Conservation (phyloP, 2,113 vertebrate species). For the Otis tarda region DNA sequence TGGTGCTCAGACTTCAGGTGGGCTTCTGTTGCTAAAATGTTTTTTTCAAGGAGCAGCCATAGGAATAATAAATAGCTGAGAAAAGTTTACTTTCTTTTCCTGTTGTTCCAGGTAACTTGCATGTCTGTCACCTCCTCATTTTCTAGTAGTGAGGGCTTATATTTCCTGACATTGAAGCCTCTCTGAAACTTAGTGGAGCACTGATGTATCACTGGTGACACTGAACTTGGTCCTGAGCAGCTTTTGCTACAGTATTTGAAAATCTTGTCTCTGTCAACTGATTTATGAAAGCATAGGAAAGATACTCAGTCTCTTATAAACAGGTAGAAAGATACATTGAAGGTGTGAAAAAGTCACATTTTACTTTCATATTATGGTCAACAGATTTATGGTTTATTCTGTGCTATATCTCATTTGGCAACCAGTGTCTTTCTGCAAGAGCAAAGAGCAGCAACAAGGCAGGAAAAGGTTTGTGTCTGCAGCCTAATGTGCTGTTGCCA, state of each 20-base stretch:
- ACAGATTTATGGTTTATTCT: not conserved
- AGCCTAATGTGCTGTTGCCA: not conserved
- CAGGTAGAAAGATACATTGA: not conserved
- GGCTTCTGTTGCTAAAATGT: not conserved
- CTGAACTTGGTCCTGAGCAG: not conserved
- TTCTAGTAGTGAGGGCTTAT: not conserved
- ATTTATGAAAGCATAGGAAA: not conserved
- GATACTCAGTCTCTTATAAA: not conserved
- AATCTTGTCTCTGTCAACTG: not conserved
- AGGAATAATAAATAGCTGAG: not conserved
- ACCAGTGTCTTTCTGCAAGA: not conserved
- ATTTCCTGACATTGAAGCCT: not conserved
- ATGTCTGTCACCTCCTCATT: not conserved
- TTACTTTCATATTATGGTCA: not conserved
- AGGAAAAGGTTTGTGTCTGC: not conserved
- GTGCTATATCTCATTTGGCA: not conserved
- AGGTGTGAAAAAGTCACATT: not conserved
- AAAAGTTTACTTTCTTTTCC: not conserved
- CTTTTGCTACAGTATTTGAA: not conserved
- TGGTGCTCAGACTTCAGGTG: not conserved
- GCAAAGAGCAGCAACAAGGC: not conserved
- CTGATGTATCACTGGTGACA: not conserved
- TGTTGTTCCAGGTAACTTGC: not conserved
- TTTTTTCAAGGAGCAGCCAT: not conserved
- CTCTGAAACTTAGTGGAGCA: not conserved